Conservation (phyloP, 35 echinoderm and acorn worm species). For the Lytechinus variegatus region DNA sequence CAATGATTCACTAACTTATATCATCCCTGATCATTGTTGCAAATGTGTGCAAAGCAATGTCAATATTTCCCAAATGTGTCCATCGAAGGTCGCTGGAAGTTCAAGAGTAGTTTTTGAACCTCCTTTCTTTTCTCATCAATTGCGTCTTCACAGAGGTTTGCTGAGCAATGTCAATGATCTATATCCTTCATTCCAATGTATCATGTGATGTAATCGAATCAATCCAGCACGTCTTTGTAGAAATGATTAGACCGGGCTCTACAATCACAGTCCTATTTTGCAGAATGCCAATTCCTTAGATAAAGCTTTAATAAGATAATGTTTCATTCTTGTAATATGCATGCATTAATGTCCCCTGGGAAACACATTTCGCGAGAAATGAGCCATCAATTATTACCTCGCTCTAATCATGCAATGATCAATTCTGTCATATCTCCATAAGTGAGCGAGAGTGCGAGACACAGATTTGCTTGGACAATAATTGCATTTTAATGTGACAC, state of each 20-base stretch:
- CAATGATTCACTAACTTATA: too few relatives aligned
- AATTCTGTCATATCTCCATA: not conserved
- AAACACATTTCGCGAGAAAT: conserved; percentile 1
- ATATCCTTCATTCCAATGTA: too few relatives aligned
- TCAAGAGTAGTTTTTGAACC: not conserved
- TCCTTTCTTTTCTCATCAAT: not conserved
- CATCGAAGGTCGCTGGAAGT: not conserved
- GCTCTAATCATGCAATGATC: not conserved
- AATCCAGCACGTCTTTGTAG: not conserved
- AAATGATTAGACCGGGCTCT: not conserved
- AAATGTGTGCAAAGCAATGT: too few relatives aligned
- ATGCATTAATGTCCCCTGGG: not conserved
- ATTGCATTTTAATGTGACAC: not conserved
- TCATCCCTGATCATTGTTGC: too few relatives aligned
- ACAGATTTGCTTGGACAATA: not conserved
- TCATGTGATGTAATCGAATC: not conserved
- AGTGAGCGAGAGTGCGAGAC: not conserved
- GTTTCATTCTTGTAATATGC: not conserved
- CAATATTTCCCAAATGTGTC: too few relatives aligned
- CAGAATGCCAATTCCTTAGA: not conserved
- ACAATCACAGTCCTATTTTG: not conserved
- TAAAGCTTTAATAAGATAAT: not conserved
- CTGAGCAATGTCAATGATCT: not conserved
- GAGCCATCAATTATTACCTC: not conserved
- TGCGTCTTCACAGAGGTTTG: not conserved